Evolutionary conservation across 2,797 vertebrate species (phyloP), one percentile per base, ranked within the genome.

Genomic region (Semaprochilodus insignis): DNA sequence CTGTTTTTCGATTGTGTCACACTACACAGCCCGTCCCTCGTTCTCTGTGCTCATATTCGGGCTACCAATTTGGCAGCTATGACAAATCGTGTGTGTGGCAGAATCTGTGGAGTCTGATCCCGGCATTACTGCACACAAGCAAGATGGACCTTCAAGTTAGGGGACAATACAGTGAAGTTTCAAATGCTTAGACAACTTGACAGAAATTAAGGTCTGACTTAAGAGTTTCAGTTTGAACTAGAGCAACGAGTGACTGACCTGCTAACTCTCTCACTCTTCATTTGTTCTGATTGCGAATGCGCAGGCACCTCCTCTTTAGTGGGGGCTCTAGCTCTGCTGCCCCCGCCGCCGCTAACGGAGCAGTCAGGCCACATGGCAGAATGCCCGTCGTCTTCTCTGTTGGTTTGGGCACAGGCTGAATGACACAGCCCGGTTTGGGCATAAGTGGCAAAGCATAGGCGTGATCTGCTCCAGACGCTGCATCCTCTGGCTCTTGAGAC

Each of bases 261-360:
- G 65, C 52, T 73, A 74, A 44, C 59, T 78, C 23, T 86, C 81
- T 52, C 90, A 74, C 66, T 92, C 92, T 91, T 95, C 86, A 99
- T 95, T 99, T 99, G 96, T 99, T 99, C 94, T 99, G 98, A 97
- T 99, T 99, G 96, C 98, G 97, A 94, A 99, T 99, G 95, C 98
- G 97, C 95, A 99, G 96, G 93, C 98, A 99, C 95, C 98, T 97
- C 94, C 98, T 97, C 96, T 99, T 99, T 90, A 99, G 92, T 6
- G 97, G 97, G 54, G 98, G 98, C 93, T 99, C 97, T 89, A 97
- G 94, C 92, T 99, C 98, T 27, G 97, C 95, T 87, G 97, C 96
- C 89, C 97, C 97, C 11, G 96, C 92, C 83, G 95, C 94, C 89
- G 96, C 93, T 89, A 99, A 93, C 78, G 98, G 97, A 54, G 97